Conservation (phyloP, 2,113 vertebrate species). For the Tapirus terrestris region DNA sequence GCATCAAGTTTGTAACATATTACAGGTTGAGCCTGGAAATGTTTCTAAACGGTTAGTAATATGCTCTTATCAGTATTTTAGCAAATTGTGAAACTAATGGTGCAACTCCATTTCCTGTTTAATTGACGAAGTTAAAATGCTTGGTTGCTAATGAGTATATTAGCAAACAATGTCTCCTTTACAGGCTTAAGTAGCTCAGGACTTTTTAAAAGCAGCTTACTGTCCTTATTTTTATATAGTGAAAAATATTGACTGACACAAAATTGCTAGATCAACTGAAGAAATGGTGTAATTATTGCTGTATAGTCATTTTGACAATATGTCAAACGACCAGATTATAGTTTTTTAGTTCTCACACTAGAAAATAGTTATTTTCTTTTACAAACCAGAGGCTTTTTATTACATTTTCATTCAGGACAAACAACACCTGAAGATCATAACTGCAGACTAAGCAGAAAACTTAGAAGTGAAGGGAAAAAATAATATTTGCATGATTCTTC, state of each 20-base stretch:
- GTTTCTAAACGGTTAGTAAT: slow-evolving; percentile 71
- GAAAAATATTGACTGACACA: slow-evolving; percentile 84
- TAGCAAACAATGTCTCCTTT: slow-evolving; percentile 88
- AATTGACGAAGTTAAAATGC: slow-evolving; percentile 89
- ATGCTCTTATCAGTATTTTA: slow-evolving; percentile 79
- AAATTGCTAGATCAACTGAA: slow-evolving; percentile 85
- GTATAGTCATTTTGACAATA: slow-evolving; percentile 81
- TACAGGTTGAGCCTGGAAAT: slow-evolving; percentile 66
- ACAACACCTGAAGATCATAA: slow-evolving; percentile 86
- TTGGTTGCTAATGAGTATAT: slow-evolving; percentile 88
- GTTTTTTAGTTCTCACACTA: slow-evolving; percentile 77
- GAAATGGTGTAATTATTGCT: slow-evolving; percentile 85
- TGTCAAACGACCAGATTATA: slow-evolving; percentile 83
- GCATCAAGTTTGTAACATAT: slow-evolving; percentile 55
- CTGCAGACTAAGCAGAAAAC: slow-evolving; percentile 84
- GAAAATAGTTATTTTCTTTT: slow-evolving; percentile 84
- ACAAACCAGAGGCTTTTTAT: slow-evolving; percentile 83
- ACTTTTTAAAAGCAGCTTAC: slow-evolving; percentile 87
- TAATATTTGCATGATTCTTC: slow-evolving; percentile 82
- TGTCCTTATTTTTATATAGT: slow-evolving; percentile 85
- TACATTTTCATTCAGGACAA: slow-evolving; percentile 84
- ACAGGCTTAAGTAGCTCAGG: slow-evolving; percentile 87
- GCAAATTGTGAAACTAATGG: slow-evolving; percentile 83
- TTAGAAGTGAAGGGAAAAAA: slow-evolving; percentile 79
- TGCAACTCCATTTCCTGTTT: slow-evolving; percentile 83